Percentiles rank a stretch among this genome's conserved stretches.
Evolutionary conservation across 2,888 invertebrate species (phyloP).

Genomic region (Ophion ventricosus): DNA sequence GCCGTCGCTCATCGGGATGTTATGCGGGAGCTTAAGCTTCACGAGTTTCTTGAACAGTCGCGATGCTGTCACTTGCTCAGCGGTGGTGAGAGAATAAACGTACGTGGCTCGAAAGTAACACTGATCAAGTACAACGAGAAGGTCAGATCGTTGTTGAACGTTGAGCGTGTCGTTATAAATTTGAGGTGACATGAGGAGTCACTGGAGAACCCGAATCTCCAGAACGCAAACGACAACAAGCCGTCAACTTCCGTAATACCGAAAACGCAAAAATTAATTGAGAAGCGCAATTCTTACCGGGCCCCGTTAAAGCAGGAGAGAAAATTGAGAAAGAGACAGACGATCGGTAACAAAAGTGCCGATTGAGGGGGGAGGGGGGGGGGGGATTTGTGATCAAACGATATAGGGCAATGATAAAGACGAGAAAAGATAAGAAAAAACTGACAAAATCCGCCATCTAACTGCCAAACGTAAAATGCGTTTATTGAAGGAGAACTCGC

Average conservation of each 20-base stretch:
- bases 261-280: constrained; percentile 62
- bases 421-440: constrained; percentile 2
- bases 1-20: constrained; percentile 83
- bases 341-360: constrained; percentile 21
- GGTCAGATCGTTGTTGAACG: constrained; percentile 91
- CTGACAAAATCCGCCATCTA: neutral
- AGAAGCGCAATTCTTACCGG: constrained; percentile 51
- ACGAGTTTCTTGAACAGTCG: constrained; percentile 92
- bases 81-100: constrained; percentile 91
- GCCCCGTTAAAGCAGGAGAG: constrained; percentile 48
- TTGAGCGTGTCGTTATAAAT: constrained; percentile 89
- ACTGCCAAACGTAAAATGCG: constrained; percentile 18
- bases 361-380: constrained; percentile 20
- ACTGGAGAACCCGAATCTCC: constrained; percentile 73
- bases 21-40: constrained; percentile 89
- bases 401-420: neutral
- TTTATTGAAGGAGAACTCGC: constrained; percentile 9
- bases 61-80: constrained; percentile 91
- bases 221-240: constrained; percentile 60
- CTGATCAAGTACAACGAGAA: constrained; percentile 93
- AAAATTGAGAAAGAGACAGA: constrained; percentile 57
- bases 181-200: constrained; percentile 84
- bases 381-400: constrained; percentile 1
- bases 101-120: constrained; percentile 91
- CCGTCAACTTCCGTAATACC: constrained; percentile 75